phyloP scores from a whole-genome alignment of 2,113 vertebrate genomes.

The Lepus europaeus region DNA sequence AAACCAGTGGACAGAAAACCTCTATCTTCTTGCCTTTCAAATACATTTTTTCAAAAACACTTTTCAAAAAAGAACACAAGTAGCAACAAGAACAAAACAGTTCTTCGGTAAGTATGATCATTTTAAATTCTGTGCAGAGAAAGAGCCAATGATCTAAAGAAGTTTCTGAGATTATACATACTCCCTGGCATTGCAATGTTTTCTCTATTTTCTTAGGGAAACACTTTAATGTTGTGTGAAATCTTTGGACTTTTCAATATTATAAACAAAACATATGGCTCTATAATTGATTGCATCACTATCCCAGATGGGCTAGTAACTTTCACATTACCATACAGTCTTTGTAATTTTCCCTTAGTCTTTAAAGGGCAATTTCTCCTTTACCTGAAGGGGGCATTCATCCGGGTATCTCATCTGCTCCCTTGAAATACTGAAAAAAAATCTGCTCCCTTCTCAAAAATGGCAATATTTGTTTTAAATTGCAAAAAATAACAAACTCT shows the following conservation, averaged over 20 bases:
- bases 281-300: neutral
- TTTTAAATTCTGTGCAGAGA: constrained; percentile 28
- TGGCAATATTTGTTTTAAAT: constrained; percentile 40
- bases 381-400: neutral
- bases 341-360: neutral
- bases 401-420: neutral
- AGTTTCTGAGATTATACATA: neutral
- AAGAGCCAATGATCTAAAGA: neutral
- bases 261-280: neutral
- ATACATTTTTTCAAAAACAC: no score
- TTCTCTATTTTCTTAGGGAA: neutral
- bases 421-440: constrained; percentile 47
- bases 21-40: no score
- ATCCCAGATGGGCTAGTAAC: neutral
- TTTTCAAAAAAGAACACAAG: neutral
- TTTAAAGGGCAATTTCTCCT: neutral
- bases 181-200: neutral
- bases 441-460: constrained; percentile 11
- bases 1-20: no score
- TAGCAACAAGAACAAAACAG: neutral
- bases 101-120: neutral
- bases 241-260: constrained; percentile 9
- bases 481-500: neutral
- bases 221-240: neutral
- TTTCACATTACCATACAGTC: neutral